Base-by-base conservation (phyloP, 2,888 invertebrate species). In the Lagria hirta region DNA sequence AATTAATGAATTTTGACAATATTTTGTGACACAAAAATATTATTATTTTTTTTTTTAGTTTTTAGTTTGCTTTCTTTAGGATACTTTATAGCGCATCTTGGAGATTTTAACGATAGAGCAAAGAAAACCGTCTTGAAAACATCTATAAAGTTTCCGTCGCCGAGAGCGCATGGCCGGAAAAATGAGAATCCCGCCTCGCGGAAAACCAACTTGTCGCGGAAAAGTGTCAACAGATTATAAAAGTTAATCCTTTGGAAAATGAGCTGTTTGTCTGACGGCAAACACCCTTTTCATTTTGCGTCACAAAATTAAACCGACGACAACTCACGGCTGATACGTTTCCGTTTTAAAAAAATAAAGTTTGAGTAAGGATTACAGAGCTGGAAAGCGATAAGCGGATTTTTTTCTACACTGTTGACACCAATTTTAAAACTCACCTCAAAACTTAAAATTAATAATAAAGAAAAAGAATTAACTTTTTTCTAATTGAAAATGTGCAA, bases 151-250 rank as follows among this genome's bases (percentile, higher is more conserved):
- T 14, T 13, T 15, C 34, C 26, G 32, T 22, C 43, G 17, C 17
- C 13, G 34, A 28, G 22, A 29, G 38, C 45, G 38, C 43, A 37
- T 43, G 37, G 15, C 37, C 34, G 38, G 28, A 38, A 38, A 38
- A 38, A 20, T 16, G n/a, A 20, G 21, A 26, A 32, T 15, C 32
- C 32, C 32, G 38, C 38, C 29, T 38, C 41, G 54, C 54, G 52
- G 52, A 43, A 52, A 55, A 49, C 54, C 57, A 52, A 57, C 52
- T 51, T 57, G 55, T 59, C 57, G 57, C 62, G 64, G 65, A 66
- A 67, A 63, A 60, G 62, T 67, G 66, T 65, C 66, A 65, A 65
- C 67, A 66, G 67, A 66, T 67, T 66, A 68, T 66, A 64, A 64
- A 65, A 67, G 68, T 64, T 69, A 69, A 69, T 69, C 66, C 65